phyloP scores from a whole-genome alignment of 2,797 vertebrate genomes.

The Pyrocephalus nanus region DNA sequence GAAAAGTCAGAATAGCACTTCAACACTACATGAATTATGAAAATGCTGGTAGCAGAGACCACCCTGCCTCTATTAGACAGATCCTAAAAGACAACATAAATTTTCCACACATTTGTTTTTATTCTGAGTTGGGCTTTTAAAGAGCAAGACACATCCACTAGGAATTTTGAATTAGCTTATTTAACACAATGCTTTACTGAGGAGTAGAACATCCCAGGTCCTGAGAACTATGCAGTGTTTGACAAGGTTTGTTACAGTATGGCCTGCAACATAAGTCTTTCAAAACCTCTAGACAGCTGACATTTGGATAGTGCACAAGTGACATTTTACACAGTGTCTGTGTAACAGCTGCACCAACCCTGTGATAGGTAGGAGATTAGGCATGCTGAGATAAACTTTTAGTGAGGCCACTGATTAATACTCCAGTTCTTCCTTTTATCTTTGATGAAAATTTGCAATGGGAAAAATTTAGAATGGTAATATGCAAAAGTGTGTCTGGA shows the following conservation, averaged over 20 bases:
- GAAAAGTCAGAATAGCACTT: not conserved
- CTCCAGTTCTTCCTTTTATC: not conserved
- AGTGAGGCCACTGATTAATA: not conserved
- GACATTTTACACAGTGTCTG: not conserved
- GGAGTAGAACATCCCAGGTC: not conserved
- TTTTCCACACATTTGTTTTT: not conserved
- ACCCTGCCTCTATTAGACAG: not conserved
- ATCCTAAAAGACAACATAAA: not conserved
- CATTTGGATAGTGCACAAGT: not conserved
- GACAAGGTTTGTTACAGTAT: not conserved
- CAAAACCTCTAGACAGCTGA: not conserved
- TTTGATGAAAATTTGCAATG: not conserved
- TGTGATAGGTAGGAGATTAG: not conserved
- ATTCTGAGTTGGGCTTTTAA: not conserved
- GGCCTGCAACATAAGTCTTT: not conserved
- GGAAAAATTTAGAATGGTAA: not conserved
- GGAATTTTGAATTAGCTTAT: not conserved
- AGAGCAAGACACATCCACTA: not conserved
- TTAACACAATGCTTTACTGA: not conserved
- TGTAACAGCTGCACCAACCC: not conserved
- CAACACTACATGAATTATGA: not conserved
- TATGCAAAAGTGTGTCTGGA: not conserved
- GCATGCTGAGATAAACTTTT: not conserved
- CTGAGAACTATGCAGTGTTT: not conserved
- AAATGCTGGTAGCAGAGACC: not conserved